Base-by-base conservation (phyloP, 2,888 invertebrate genomes). In the Gastrophysa polygoni region DNA sequence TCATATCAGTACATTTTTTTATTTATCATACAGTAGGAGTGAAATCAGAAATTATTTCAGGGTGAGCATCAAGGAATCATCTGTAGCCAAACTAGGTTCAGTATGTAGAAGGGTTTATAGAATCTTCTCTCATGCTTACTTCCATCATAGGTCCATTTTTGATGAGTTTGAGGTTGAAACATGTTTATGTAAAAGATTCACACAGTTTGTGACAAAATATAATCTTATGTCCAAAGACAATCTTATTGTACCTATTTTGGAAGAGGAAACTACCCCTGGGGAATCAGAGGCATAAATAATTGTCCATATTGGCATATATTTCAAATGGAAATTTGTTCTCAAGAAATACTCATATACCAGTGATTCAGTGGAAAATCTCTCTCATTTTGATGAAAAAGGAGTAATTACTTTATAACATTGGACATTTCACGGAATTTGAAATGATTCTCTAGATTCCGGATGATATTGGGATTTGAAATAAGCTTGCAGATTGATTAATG, bases 111-210 rank as follows among this genome's bases (percentile, higher is more conserved):
- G 99, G 75, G 98, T 99, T 1, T 99, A 99, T 82, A 90, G 99
- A 84, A 99, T 99, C 81, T 99, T 99, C 83, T 98, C 98, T 51
- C 99, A 99, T 84, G 98, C 99, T 29, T 99, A 96, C 83, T 99
- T 96, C 82, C 99, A 99, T 83, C 99, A 99, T 83, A 88, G 95
- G 74, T 87, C 90, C 72, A 91, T 98, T 81, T 99, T 98, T 85
- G 98, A 99, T 84, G 93, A 96, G 71, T 99, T 98, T 84, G 99
- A 99, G 87, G 91, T 91, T 77, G 95, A 96, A 83, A 97, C 97
- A 21, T 95, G 91, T 81, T 85, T 99, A 67, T 99, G 98, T 84
- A 92, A 93, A 81, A 88, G 93, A 78, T 99, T 99, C 83, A 98
- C 98, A 57, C 91, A 92, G 76, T 99, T 98, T 85, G 98, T 98